These are phyloP conservation scores for Thripadectes ignobilis DNA, from an alignment of 2,797 vertebrate genomes.

Conservation along the genomic window DNA sequence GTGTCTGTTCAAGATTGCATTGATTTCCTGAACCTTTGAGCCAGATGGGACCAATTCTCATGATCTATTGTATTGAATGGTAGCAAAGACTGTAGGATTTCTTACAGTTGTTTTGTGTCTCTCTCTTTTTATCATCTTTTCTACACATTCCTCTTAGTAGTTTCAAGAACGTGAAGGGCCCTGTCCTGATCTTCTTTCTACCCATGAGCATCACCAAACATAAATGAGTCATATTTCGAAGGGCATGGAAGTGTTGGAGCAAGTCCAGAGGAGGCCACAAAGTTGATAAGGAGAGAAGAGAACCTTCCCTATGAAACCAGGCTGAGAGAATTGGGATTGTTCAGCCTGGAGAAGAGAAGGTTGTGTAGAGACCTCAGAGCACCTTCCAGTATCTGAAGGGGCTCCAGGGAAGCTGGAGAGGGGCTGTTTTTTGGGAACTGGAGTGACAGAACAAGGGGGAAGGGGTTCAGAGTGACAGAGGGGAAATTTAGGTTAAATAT, in stretches of 20 bases:
- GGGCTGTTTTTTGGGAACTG: neutral
- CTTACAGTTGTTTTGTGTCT: neutral
- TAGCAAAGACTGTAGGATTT: neutral
- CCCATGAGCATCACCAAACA: neutral
- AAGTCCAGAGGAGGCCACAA: neutral
- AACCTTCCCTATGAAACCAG: neutral
- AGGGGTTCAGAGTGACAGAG: rapidly evolving
- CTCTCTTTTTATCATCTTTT: neutral
- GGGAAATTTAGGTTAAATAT: neutral
- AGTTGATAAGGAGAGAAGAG: neutral
- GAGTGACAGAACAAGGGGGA: too few species aligned
- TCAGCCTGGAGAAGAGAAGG: neutral
- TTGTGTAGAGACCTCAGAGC: neutral
- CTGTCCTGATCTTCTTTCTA: neutral
- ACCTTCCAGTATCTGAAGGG: neutral
- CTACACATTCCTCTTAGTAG: neutral
- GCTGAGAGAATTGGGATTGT: neutral
- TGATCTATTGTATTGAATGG: neutral
- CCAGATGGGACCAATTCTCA: conserved; percentile 8
- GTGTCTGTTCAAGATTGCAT: neutral
- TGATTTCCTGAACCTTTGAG: neutral
- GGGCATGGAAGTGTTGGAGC: neutral
- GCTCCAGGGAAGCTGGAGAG: rapidly evolving
- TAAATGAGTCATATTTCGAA: neutral
- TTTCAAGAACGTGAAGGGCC: neutral